Percentiles rank a stretch among this genome's conserved stretches.
Conservation (phyloP, 2,113 vertebrate genomes). For the Elaphurus davidianus region DNA sequence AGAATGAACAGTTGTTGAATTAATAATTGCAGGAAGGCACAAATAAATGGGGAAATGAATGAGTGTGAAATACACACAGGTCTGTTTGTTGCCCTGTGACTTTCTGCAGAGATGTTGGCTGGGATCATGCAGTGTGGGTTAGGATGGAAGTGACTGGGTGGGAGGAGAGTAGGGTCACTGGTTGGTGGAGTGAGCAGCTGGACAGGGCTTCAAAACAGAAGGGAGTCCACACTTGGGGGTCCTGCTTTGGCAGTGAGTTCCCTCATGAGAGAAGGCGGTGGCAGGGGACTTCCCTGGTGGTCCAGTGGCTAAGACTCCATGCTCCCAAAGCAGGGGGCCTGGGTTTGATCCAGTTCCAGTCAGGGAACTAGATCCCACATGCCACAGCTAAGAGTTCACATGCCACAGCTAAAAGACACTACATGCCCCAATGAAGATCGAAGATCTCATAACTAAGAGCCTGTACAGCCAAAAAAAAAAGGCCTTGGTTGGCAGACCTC, state of each 20-base stretch:
- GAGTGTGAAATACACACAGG: no score
- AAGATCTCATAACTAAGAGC: background rate
- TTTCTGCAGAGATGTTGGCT: background rate
- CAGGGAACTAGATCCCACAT: background rate
- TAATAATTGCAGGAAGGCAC: background rate
- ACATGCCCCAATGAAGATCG: background rate
- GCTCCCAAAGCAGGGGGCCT: background rate
- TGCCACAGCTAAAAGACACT: background rate
- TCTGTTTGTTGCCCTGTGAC: background rate
- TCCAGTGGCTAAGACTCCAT: background rate
- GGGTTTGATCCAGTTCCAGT: background rate
- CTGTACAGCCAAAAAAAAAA: background rate
- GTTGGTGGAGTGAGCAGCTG: background rate
- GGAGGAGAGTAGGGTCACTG: fast-evolving
- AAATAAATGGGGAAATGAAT: fast-evolving
- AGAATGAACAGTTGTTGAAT: background rate
- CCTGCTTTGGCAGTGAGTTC: background rate
- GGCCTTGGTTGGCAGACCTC: background rate
- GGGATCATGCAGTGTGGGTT: background rate
- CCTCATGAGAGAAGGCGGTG: background rate
- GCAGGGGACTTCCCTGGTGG: background rate
- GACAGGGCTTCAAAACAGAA: background rate
- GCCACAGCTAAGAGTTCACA: background rate
- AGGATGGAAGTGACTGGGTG: background rate
- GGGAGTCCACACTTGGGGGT: background rate